Evolutionary conservation across 2,888 invertebrate species (phyloP), one percentile per base, ranked within the genome.

Genomic region (Aethes cnicana): DNA sequence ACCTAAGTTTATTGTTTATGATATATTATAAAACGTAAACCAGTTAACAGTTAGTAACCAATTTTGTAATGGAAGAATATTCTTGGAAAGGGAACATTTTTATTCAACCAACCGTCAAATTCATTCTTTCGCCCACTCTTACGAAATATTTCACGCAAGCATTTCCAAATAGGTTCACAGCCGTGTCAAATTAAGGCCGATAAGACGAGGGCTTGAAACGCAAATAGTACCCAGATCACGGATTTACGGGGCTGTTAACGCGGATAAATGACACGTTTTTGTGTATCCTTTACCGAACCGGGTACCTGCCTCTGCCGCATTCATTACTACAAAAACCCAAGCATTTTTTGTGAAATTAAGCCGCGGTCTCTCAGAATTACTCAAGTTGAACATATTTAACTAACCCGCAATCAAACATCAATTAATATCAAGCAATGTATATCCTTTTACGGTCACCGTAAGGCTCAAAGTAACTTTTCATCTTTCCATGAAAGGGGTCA

Each of bases 181-280:
- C n/a, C 25, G 14, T 48, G 21, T 26, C 25, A 41, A 33, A 41
- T 48, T 39, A 48, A 48, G 32, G 33, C 14, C 25, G 48, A 41
- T 41, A 42, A 41, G 33, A 33, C 41, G 7, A n/a, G 18, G 30
- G 41, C 33, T 41, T 18, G 20, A 18, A 25, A 3, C 25, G 41
- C 41, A 11, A 42, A 48, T 41, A 20, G 41, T 41, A 41, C 48
- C 41, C 41, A 17, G 39, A 35, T 48, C 33, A 35, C 18, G 18
- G 18, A 18, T 48, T 41, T 42, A 48, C 25, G 33, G 12, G 20
- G 41, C 41, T 33, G 33, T 48, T 33, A 33, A 42, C 41, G 26
- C 16, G 26, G 41, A 48, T 33, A 48, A 48, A 48, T 20, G 33
- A 42, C 4, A 21, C 7, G 41, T 23, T 48, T 48, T 48, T 48